Base-by-base conservation (phyloP, 2,797 vertebrate genomes). In the Perodicticus potto region DNA sequence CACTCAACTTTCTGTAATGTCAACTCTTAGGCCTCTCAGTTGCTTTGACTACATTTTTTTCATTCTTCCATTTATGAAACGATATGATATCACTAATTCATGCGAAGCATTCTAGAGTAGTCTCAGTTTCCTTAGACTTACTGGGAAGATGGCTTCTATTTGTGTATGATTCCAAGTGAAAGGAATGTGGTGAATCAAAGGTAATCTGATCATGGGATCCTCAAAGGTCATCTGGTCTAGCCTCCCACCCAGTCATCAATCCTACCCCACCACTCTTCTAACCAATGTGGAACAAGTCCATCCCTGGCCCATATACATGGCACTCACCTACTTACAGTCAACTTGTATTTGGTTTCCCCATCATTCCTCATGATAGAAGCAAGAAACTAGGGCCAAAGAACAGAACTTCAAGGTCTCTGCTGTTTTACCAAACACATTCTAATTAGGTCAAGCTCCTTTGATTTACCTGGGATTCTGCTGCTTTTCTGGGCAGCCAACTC, bases 1-100 rank as follows among this genome's bases (percentile, higher is more conserved):
- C 3, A 22, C 53, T 84, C 22, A 67, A 77, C 11, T 32, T 59
- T 87, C 53, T 11, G 34, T 77, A 70, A 32, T 65, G 53, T 87
- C 72, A 82, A 22, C 65, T 95, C 59, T 94, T 81, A 88, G 32
- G 67, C 25, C 78, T 93, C 61, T 86, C 37, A 59, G 40, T 90
- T 74, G 92, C 92, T 94, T 87, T 90, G 12, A 29, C 43, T 87
- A 59, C 43, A 16, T 5, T 70, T 20, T 77, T 90, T 91, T 84
- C 32, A 81, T n/a, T 95, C 72, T 78, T 94, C 53, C 11, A 25
- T 27, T 95, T 88, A 37, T 83, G 84, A 93, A 94, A 83, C 23
- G 2, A 1, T 63, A 49, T 73, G 25, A 77, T 67, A 89, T 86
- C 32, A 37, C 61, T n/a, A n/a, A 49, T 92, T 84, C 37, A 74